phyloP scores from a whole-genome alignment of 2,797 vertebrate species.

The Fistularia commersonii region DNA sequence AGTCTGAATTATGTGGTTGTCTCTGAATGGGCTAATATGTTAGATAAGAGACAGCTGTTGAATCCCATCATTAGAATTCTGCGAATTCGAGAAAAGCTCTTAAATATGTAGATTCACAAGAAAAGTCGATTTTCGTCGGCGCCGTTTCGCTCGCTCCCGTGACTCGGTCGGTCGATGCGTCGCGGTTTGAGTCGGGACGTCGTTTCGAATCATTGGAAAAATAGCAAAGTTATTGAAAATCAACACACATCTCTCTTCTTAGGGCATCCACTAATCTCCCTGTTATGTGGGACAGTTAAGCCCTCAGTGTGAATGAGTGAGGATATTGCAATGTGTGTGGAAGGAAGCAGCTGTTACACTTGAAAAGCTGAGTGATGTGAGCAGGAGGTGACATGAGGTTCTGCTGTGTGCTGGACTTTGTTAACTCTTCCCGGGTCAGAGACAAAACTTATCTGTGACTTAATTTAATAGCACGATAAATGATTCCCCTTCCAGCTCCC shows the following conservation, averaged over 20 bases:
- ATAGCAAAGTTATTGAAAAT: conserved; percentile 45
- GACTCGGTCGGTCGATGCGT: conserved; percentile 27
- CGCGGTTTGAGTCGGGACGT: conserved; percentile 15
- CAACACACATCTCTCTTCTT: conserved; percentile 34
- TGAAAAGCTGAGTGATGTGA: conserved; percentile 74
- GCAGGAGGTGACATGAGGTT: conserved; percentile 68
- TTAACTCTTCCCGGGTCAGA: conserved; percentile 54
- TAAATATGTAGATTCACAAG: too few relatives aligned
- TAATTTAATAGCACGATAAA: conserved; percentile 68
- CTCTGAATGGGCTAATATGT: conserved; percentile 20
- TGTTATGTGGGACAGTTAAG: conserved; percentile 66
- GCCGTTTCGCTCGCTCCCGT: conserved; percentile 17
- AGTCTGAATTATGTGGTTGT: conserved; percentile 25
- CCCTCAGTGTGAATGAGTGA: conserved; percentile 62
- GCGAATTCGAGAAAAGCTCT: conserved; percentile 3
- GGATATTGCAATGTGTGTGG: conserved; percentile 61
- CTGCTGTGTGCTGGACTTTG: conserved; percentile 61
- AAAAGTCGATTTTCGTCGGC: too few relatives aligned
- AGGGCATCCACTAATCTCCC: conserved; percentile 48
- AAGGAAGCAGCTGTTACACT: conserved; percentile 73
- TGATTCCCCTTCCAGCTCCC: conserved; percentile 42
- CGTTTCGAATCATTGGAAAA: conserved; percentile 25
- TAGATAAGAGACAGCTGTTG: conserved; percentile 43
- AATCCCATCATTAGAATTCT: conserved; percentile 12
- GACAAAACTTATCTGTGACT: conserved; percentile 51